Evolutionary conservation across 2,797 vertebrate species (phyloP).

Genomic region (Distichodus sexfasciatus): DNA sequence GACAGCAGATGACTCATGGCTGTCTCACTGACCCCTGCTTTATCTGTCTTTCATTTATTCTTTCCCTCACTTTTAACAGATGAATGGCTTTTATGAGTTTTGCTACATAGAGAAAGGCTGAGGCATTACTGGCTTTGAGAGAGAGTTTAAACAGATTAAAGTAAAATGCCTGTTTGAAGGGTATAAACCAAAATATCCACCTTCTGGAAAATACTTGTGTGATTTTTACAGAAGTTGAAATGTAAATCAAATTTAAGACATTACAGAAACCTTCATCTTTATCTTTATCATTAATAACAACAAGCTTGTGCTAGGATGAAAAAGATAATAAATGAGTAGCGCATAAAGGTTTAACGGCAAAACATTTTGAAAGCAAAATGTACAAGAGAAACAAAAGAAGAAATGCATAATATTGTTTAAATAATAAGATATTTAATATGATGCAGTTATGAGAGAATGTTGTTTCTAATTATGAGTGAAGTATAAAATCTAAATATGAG

Average conservation of each 20-base stretch:
- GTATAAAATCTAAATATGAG: neutral
- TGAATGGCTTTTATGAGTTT: slow-evolving; percentile 38
- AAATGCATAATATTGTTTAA: too few species aligned
- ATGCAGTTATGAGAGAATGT: too few species aligned
- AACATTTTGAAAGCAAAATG: too few species aligned
- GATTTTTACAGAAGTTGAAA: slow-evolving; percentile 59
- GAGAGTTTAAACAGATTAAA: slow-evolving; percentile 40
- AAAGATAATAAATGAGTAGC: too few species aligned
- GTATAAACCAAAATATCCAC: slow-evolving; percentile 39
- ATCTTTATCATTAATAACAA: slow-evolving; percentile 29
- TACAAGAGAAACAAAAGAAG: too few species aligned
- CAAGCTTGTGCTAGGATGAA: neutral
- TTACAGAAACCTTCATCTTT: slow-evolving; percentile 53
- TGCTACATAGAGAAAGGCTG: slow-evolving; percentile 45
- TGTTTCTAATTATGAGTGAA: neutral
- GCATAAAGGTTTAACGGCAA: too few species aligned
- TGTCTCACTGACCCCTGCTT: slow-evolving; percentile 69
- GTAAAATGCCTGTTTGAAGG: slow-evolving; percentile 42
- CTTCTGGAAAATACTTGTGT: slow-evolving; percentile 55
- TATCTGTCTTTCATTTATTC: slow-evolving; percentile 70
- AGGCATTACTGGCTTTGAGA: slow-evolving; percentile 60
- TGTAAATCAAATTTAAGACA: slow-evolving; percentile 65
- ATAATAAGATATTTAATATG: too few species aligned
- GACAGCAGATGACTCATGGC: slow-evolving; percentile 67
- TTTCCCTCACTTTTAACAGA: slow-evolving; percentile 49